These are phyloP conservation scores for Hydra vulgaris DNA, from an alignment of 30 jellyfish, hydroid and myxozoan species.

Conservation along the genomic window DNA sequence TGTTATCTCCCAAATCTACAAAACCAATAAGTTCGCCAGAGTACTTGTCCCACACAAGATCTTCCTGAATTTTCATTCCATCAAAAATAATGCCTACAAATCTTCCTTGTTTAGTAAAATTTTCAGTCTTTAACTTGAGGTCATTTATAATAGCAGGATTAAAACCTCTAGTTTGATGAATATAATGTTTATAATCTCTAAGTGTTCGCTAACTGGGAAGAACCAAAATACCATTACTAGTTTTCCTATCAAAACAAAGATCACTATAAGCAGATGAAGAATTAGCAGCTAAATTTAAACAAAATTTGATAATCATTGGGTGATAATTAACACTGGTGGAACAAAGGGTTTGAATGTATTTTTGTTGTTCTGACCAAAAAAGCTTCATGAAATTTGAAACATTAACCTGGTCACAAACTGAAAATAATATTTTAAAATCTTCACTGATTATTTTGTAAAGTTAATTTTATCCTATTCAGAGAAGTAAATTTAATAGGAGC, in stretches of 20 bases:
- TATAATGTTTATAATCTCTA: conserved; percentile 14
- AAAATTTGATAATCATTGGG: conserved; percentile 44
- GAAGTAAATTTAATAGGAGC: not conserved
- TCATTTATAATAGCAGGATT: too few relatives aligned
- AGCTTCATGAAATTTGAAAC: conserved; percentile 21
- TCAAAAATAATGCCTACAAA: conserved; percentile 25
- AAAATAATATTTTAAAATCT: not conserved
- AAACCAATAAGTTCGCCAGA: too few relatives aligned
- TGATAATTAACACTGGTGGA: conserved; percentile 27
- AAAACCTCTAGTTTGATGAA: conserved; percentile 7
- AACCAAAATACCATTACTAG: conserved; percentile 23
- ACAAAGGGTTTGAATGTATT: not conserved
- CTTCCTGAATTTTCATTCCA: conserved; percentile 46
- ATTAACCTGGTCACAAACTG: conserved; percentile 10
- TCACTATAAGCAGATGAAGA: too few relatives aligned
- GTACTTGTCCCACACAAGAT: too few relatives aligned
- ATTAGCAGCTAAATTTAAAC: conserved; percentile 11
- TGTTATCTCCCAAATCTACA: too few relatives aligned
- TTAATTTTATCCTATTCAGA: not conserved
- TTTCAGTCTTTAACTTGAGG: too few relatives aligned
- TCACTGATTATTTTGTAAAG: not conserved
- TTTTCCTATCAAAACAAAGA: conserved; percentile 26
- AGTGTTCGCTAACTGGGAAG: conserved; percentile 17
- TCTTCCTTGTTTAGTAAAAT: conserved; percentile 17
- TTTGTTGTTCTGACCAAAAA: conserved; percentile 19